Percentiles rank a stretch among this genome's conserved stretches.
Conservation (phyloP, 1,140 invertebrate species). For the Caenorhabditis latens region DNA sequence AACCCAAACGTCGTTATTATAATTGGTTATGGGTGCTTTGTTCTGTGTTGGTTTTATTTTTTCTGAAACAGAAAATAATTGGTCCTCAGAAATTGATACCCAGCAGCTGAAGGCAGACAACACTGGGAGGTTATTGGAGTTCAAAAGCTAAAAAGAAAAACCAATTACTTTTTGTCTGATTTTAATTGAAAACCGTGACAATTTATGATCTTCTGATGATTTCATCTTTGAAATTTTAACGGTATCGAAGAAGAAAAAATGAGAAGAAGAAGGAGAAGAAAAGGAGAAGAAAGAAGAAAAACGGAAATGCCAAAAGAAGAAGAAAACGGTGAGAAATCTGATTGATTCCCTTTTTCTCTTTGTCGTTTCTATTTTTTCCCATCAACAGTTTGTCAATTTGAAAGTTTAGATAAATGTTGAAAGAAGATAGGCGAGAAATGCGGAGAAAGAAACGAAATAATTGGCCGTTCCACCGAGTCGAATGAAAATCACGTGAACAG, state of each 20-base stretch:
- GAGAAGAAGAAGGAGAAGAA: background rate
- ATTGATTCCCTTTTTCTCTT: background rate
- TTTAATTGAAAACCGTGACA: background rate
- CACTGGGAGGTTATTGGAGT: background rate
- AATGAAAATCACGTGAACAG: conserved; percentile 16
- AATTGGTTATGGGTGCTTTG: background rate
- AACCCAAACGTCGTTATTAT: background rate
- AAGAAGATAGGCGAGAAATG: background rate
- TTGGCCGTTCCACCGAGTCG: background rate
- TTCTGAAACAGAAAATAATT: background rate
- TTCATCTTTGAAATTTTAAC: background rate
- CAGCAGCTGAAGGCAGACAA: background rate
- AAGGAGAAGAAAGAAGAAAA: background rate
- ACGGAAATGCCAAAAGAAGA: background rate
- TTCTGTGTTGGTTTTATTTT: background rate
- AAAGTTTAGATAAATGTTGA: conserved; percentile 16
- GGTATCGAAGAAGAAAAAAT: background rate
- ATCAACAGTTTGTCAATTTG: background rate
- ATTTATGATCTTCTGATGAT: conserved; percentile 5
- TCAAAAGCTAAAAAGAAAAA: background rate
- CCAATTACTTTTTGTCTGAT: background rate
- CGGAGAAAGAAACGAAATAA: background rate
- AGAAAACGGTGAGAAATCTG: background rate
- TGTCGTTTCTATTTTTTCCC: background rate
- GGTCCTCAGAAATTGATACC: background rate